Evolutionary conservation across 2,797 vertebrate species (phyloP), one percentile per base, ranked within the genome.

Genomic region (Antennarius maculatus): DNA sequence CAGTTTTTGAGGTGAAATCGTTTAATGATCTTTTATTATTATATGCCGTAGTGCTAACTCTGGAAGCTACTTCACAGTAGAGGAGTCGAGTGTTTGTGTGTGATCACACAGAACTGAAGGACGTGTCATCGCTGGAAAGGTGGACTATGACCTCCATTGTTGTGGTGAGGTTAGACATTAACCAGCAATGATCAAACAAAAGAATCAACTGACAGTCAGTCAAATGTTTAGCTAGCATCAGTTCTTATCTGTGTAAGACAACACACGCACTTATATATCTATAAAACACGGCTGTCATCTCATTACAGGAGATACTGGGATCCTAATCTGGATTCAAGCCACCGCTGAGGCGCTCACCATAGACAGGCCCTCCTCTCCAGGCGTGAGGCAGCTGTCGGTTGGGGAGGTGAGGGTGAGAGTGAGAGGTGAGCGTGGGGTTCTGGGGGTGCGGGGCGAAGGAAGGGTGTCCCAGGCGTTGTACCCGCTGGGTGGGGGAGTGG

Each of bases 381-480:
- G 96, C 1, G 97, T 96, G 74, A 97, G 93, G 86, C 96, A 98
- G 89, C 95, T 96, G 85, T 99, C 97, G 23, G 98, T 97, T 6
- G 97, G 97, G 62, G 97, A 98, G 1, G 97, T 99, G 71, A 98
- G 86, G 27, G 91, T 92, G 65, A 92, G 87, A 0, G 90, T 92
- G 45, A 92, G 89, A 3, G 97, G 98, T 5, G 98, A 99, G 45
- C 96, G 96, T 0, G 97, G 97, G 0, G 96, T 99, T 81, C 97
- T 94, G 0, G 97, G 98, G 1, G 97, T 98, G 41, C 97, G 95
- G 0, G 97, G 97, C 0, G 97, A 99, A 41, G 98, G 98, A 12
- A 99, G 93, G 0, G 97, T 99, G 86, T 99, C 98, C 97, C 98
- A 99, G 4, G 97, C 96, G 2, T 99, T 99, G 89, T 95, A 98